Percentiles rank a stretch among this genome's conserved stretches.
Evolutionary conservation across 1,140 invertebrate genomes (phyloP).

Genomic region (Conus betulinus): DNA sequence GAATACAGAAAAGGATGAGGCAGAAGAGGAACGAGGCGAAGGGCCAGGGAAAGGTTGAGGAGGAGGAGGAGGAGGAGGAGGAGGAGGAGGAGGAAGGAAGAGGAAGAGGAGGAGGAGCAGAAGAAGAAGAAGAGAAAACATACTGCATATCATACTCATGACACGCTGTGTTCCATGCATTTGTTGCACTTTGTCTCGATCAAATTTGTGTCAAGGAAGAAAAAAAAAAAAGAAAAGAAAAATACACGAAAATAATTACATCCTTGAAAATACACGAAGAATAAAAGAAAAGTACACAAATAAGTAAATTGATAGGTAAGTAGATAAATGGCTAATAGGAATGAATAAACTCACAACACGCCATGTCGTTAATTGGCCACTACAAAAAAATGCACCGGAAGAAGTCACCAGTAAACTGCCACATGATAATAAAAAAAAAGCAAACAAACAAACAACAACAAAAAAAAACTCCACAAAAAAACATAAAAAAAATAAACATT

Average conservation of each 20-base stretch:
- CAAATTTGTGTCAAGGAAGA: neutral
- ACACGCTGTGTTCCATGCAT: neutral
- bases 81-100: neutral
- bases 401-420: no score
- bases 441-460: no score
- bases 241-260: neutral
- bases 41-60: neutral
- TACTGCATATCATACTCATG: neutral
- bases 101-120: neutral
- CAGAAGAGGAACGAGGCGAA: neutral
- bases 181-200: neutral
- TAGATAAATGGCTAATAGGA: neutral
- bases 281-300: neutral
- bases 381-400: neutral
- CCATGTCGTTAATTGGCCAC: neutral
- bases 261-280: no score
- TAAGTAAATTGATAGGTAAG: neutral
- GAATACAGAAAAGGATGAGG: neutral
- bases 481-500: no score
- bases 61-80: neutral
- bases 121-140: neutral
- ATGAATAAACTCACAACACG: neutral
- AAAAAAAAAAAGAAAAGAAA: neutral
- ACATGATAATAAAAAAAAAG: no score
- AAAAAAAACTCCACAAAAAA: no score